Base-by-base conservation (phyloP, 2,797 vertebrate species). In the Malurus leucopterus region DNA sequence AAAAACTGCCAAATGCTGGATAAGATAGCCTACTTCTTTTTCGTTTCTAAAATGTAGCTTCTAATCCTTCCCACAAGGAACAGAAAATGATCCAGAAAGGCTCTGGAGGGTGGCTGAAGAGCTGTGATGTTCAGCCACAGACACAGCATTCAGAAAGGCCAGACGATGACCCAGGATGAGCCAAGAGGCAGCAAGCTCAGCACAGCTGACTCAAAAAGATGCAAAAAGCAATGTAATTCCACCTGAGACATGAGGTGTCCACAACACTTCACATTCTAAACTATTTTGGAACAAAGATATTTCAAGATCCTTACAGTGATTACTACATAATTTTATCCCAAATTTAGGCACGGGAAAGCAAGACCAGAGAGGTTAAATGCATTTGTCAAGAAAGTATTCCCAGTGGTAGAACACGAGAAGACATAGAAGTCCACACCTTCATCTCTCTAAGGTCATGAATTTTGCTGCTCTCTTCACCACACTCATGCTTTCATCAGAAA, bases 401-500 rank as follows among this genome's bases (percentile, higher is more conserved):
- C 54, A 49, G 7, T 21, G 30, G 26, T 15, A 64, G 43, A 74
- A 74, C 13, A 51, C 41, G 32, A 84, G 30, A 79, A 68, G 20
- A 62, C 11, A 54, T 32, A 15, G 21, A n/a, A 83, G 30, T 58
- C 50, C 44, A 84, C 29, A 84, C 5, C 24, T 84, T 84, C 4
- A 13, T 47, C 58, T 71, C 59, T n/a, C 6, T 8, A 17, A 77
- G 62, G 49, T n/a, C 47, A 34, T 13, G 11, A 54, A 30, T 59
- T 78, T 84, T 88, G 49, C 30, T 79, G 27, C 38, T 76, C 5
- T 55, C 17, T 84, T 84, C 53, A 88, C 8, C 55, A 87, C 29
- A 70, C 14, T 57, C n/a, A 23, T 20, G 26, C 20, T 68, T 86
- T 58, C 57, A 72, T 6, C 49, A 57, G 11, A 57, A 88, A 79